These are phyloP conservation scores for Galagoides demidoff DNA, from an alignment of 2,797 vertebrate species.

Conservation along the genomic window DNA sequence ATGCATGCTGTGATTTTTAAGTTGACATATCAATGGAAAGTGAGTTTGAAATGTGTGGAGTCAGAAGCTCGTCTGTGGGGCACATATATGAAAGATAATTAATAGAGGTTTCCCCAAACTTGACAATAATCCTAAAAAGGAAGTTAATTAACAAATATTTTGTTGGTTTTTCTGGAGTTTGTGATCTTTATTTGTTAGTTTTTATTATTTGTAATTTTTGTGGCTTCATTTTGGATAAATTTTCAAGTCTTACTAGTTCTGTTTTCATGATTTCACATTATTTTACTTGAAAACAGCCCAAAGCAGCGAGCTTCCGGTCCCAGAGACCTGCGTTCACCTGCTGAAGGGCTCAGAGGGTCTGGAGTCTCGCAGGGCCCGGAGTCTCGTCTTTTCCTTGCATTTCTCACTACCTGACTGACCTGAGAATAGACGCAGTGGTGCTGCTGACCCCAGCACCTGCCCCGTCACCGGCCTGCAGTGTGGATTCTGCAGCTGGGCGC, in stretches of 20 bases:
- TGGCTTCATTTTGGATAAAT: constrained; percentile 45
- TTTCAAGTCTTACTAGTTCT: neutral
- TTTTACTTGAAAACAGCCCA: neutral
- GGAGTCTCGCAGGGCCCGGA: neutral
- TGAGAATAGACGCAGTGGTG: neutral
- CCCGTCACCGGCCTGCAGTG: neutral
- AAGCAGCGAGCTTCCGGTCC: neutral
- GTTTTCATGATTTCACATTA: neutral
- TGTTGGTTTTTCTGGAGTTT: neutral
- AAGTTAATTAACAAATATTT: neutral
- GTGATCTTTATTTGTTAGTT: constrained; percentile 4
- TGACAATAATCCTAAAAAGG: neutral
- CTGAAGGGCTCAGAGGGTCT: too few relatives aligned
- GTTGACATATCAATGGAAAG: neutral
- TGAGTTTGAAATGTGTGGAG: neutral
- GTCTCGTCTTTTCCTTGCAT: too few relatives aligned
- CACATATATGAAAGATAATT: neutral
- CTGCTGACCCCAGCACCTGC: too few relatives aligned
- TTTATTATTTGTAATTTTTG: constrained; percentile 36
- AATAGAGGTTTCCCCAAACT: neutral
- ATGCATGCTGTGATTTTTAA: neutral
- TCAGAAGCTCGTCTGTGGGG: neutral
- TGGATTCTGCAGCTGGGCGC: neutral
- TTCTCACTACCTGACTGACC: neutral
- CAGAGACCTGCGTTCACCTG: neutral